Percentiles rank a stretch among this genome's conserved stretches.
phyloP scores from a whole-genome alignment of 2,888 invertebrate genomes.

The Toxonevra muliebris region DNA sequence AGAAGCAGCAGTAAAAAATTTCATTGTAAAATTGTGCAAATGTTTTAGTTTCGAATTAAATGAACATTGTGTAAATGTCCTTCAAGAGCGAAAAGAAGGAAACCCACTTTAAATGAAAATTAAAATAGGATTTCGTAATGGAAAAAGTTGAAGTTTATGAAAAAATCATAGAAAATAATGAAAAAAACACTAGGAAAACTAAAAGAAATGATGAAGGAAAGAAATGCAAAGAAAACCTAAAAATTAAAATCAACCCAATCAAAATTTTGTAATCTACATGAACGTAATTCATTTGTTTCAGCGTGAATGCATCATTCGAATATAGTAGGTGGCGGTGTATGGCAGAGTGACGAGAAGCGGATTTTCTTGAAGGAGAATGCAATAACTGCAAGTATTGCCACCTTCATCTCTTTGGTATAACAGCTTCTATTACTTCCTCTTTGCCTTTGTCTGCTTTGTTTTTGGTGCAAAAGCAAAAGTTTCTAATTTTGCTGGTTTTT shows the following conservation, averaged over 20 bases:
- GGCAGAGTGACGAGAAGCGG: too few relatives aligned
- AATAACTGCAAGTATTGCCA: too few relatives aligned
- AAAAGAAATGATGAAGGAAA: neutral
- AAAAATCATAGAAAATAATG: neutral
- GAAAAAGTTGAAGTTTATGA: conserved; percentile 24
- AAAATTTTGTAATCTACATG: too few relatives aligned
- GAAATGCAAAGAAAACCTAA: neutral
- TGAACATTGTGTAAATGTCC: conserved; percentile 27
- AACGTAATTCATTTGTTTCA: too few relatives aligned
- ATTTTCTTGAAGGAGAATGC: too few relatives aligned
- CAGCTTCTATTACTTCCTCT: too few relatives aligned
- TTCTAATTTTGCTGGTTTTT: conserved; percentile 24
- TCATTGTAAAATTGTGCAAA: neutral
- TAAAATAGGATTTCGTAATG: conserved; percentile 24
- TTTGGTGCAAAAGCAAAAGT: conserved; percentile 25
- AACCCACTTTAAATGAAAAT: conserved; percentile 27
- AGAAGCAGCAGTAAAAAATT: neutral
- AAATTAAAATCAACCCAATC: neutral
- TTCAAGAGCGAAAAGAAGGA: neutral
- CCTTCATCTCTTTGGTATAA: too few relatives aligned
- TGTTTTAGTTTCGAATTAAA: conserved; percentile 27
- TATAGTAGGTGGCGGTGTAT: neutral
- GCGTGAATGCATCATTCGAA: conserved; percentile 10
- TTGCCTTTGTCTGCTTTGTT: neutral
- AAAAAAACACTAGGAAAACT: neutral